Evolutionary conservation across 1,140 invertebrate genomes (phyloP).

Genomic region (Zaprionus kolodkinae): DNA sequence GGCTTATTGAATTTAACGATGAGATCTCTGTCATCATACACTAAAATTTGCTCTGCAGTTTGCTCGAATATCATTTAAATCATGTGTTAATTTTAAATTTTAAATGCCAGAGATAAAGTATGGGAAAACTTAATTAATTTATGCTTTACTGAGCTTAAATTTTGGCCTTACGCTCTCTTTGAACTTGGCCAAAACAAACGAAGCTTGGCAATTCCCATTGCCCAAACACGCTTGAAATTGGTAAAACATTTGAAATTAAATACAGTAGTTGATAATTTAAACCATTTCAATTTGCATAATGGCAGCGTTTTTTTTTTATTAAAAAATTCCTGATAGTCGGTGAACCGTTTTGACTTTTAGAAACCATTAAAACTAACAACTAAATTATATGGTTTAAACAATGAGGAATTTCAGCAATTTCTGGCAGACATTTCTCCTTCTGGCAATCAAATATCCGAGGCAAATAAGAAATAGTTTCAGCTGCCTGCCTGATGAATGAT

Average conservation of each 20-base stretch:
- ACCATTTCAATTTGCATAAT: slow-evolving; percentile 2
- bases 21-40: not conserved
- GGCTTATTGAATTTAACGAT: not conserved
- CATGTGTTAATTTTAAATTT: not conserved
- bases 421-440: not conserved
- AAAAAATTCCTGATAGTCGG: not conserved
- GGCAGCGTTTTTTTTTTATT: not conserved
- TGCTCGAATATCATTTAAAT: not conserved
- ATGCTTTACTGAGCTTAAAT: not conserved
- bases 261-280: not conserved
- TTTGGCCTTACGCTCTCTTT: not conserved
- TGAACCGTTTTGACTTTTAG: not conserved
- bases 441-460: slow-evolving; percentile 10
- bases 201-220: not conserved
- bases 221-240: not conserved
- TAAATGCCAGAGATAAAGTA: not conserved
- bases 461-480: slow-evolving; percentile 2
- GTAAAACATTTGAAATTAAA: not conserved
- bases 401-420: not conserved
- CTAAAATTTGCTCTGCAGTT: not conserved
- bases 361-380: not conserved
- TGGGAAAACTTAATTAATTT: not conserved
- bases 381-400: slow-evolving; percentile 5
- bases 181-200: not conserved
- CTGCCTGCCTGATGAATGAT: slow-evolving; percentile 7